Evolutionary conservation across 2,113 vertebrate genomes (phyloP), one percentile per base, ranked within the genome.

Genomic region (Callorhinus ursinus): DNA sequence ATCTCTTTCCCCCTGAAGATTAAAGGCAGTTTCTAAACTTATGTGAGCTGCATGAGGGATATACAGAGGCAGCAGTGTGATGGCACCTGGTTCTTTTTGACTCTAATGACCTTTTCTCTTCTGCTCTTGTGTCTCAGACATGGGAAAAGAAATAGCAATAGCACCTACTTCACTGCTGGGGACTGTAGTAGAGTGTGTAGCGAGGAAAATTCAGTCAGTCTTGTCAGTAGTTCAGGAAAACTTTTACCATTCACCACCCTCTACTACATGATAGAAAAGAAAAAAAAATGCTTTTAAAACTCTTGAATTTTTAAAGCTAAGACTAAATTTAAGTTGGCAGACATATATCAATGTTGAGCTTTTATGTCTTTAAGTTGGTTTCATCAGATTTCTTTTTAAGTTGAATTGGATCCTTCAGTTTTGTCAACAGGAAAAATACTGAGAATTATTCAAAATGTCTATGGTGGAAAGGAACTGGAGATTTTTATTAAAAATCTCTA

Each of bases 401-500:
- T 5, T 80, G 57, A 93, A 92, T 84, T 82, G 46, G 15, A 59
- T 57, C 15, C 9, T 59, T 97, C 81, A 76, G 39, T 88, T 91
- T 90, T 96, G 15, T 80, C 65, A 85, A 36, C 74, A 88, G 76
- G 57, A 39, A 94, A 95, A 79, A 84, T 65, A 79, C 4, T 79
- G 49, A 94, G 55, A 97, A 96, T 97, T 94, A 94, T 92, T 95
- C 76, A 90, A 61, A 71, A 90, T 87, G 18, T 11, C 18, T 72
- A 79, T 76, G 83, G 92, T 74, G 36, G 46, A 83, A 94, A 96
- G 55, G 95, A 88, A 57, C 3, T 42, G 13, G 24, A 83, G 4
- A 88, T n/a, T 83, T 97, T 90, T 90, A 84, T 96, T 96, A 84
- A 94, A 80, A 65, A 95, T 94, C 14, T 88, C 39, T 71, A 88